Evolutionary conservation across 2,113 vertebrate genomes (phyloP), one percentile per base, ranked within the genome.

Genomic region (Castor canadensis): DNA sequence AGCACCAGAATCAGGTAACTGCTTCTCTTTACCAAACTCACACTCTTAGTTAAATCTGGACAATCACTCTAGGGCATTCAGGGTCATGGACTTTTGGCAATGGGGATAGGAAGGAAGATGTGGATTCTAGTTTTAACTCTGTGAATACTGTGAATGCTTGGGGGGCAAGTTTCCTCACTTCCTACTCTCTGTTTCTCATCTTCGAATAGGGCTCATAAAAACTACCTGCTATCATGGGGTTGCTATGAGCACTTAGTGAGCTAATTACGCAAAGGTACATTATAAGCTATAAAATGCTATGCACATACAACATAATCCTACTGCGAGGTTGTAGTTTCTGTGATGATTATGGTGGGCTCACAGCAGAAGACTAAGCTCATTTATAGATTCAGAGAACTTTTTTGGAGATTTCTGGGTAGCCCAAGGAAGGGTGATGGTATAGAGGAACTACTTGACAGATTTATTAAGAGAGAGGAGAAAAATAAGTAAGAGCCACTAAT

Each of bases 1-100:
- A 38, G 75, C 54, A 8, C 17, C 26, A 19, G 49, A 73, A 38
- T 54, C 92, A 91, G 97, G 96, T 96, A 91, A 88, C 35, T 47
- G 80, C 87, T 38, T 77, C 84, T 40, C 43, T 32, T 75, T 13
- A 10, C 43, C 75, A 35, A 35, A 19, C 24, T 30, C 49, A n/a
- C 24, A 6, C 15, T 64, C 43, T 12, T 9, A 26, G 12, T 3
- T 26, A 17, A 28, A 40, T 28, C 22, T 9, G 19, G 20, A 40
- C 30, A 60, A 52, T 71, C 16, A 32, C 8, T 5, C 43, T 35
- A 19, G 75, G 47, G 38, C 11, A 0, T 40, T 9, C 1, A 1
- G 83, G 49, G 64, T 4, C 26, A 11, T 19, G 47, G 52, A 45
- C 26, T 9, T 60, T 1, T 28, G 73, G 82, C 60, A 49, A 43